These are phyloP conservation scores for Climacteris rufus DNA, from an alignment of 2,113 vertebrate species.

Conservation along the genomic window DNA sequence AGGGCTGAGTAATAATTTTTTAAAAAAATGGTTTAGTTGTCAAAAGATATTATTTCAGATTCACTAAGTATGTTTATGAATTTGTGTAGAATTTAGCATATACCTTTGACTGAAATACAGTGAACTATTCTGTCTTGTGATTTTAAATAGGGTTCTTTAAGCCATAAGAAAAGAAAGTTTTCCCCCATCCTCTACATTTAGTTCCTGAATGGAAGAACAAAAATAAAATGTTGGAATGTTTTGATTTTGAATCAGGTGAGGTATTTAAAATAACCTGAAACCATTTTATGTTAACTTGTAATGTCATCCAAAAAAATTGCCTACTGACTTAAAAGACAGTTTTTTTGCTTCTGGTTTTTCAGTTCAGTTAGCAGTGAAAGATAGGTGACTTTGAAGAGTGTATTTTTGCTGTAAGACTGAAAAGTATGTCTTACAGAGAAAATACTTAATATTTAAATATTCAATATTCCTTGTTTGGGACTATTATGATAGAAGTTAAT, in stretches of 20 bases:
- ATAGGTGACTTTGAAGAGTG: background rate
- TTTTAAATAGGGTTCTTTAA: background rate
- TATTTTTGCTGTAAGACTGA: background rate
- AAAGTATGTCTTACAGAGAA: background rate
- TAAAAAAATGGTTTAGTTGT: background rate
- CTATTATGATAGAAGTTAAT: background rate
- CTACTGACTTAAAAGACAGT: background rate
- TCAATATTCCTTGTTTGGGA: background rate
- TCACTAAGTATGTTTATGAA: background rate
- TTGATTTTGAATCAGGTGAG: background rate
- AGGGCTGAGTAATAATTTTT: background rate
- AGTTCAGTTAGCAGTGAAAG: background rate
- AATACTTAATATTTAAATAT: background rate
- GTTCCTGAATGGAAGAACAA: background rate
- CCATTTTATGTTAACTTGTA: background rate
- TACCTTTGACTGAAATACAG: background rate
- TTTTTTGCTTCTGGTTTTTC: background rate
- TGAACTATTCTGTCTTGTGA: background rate
- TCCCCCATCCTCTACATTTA: accelerated
- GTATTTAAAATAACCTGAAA: background rate
- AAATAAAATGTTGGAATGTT: background rate
- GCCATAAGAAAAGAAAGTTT: background rate
- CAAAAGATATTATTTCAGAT: background rate
- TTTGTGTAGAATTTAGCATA: background rate
- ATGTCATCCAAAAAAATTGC: background rate